phyloP scores from a whole-genome alignment of 1,140 invertebrate genomes.

The Ostrea edulis region DNA sequence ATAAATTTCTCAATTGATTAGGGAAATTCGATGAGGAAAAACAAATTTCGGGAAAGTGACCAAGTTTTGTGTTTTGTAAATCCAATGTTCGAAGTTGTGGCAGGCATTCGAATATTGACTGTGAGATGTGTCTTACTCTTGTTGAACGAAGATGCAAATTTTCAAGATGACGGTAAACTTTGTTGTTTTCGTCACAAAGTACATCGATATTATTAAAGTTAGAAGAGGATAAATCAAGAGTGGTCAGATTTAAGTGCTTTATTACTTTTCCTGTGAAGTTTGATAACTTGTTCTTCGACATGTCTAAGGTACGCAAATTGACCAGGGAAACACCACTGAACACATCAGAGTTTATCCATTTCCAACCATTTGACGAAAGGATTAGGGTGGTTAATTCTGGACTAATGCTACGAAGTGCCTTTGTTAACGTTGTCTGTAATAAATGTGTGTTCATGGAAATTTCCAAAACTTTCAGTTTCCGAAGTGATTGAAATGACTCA shows the following conservation, averaged over 20 bases:
- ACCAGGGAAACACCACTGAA: neutral
- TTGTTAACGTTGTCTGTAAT: neutral
- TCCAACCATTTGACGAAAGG: neutral
- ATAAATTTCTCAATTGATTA: neutral
- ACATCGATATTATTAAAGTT: neutral
- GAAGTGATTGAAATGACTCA: neutral
- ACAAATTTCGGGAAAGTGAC: neutral
- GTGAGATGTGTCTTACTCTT: neutral
- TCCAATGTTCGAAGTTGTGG: neutral
- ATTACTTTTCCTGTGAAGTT: neutral
- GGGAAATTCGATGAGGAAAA: neutral
- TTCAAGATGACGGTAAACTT: neutral
- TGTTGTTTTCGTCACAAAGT: neutral
- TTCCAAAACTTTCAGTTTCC: neutral
- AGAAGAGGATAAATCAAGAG: conserved; percentile 3
- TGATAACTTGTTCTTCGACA: neutral
- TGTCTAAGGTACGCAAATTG: neutral
- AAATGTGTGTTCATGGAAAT: neutral
- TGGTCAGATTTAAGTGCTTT: neutral
- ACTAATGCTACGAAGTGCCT: neutral
- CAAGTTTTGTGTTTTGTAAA: neutral
- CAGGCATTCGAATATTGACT: neutral
- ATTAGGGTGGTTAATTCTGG: neutral
- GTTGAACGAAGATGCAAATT: neutral
- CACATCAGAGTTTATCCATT: neutral